These are phyloP conservation scores for Tolmerus cingulatus DNA, from an alignment of 2,888 invertebrate genomes.

Conservation along the genomic window DNA sequence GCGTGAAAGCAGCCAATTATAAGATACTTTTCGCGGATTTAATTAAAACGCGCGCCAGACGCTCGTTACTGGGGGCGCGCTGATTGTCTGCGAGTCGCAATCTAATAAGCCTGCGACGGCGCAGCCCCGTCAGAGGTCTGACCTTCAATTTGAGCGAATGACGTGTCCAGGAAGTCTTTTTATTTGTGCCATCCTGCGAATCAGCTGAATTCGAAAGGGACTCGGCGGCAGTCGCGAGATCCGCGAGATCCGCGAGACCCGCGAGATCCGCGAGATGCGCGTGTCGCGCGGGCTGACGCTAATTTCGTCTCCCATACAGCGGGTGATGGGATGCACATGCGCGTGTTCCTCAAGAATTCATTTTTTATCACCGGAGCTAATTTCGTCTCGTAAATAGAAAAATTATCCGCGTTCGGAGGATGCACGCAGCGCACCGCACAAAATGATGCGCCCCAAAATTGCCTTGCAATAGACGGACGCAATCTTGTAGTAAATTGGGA, in stretches of 20 bases:
- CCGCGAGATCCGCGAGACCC: neutral
- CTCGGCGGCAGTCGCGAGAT: neutral
- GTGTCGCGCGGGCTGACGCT: neutral
- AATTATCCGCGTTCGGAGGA: neutral
- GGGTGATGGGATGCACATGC: neutral
- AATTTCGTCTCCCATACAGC: neutral
- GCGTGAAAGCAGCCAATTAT: conserved; percentile 19
- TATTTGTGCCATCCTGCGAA: conserved; percentile 24
- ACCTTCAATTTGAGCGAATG: conserved; percentile 20
- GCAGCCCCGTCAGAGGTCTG: neutral
- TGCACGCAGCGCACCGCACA: neutral
- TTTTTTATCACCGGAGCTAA: neutral
- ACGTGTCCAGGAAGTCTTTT: conserved; percentile 3
- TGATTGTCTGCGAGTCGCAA: conserved; percentile 28
- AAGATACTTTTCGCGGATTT: conserved; percentile 8
- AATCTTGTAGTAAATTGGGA: conserved; percentile 26
- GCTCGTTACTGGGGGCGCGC: neutral
- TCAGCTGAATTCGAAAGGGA: conserved; percentile 23
- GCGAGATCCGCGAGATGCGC: neutral
- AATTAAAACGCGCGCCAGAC: conserved; percentile 40
- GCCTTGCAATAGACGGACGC: conserved; percentile 10
- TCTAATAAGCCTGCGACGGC: conserved; percentile 34
- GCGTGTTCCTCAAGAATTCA: neutral
- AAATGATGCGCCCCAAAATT: conserved; percentile 16
- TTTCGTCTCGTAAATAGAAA: conserved; percentile 26